phyloP scores from a whole-genome alignment of 2,113 vertebrate species.

The Marmota monax region DNA sequence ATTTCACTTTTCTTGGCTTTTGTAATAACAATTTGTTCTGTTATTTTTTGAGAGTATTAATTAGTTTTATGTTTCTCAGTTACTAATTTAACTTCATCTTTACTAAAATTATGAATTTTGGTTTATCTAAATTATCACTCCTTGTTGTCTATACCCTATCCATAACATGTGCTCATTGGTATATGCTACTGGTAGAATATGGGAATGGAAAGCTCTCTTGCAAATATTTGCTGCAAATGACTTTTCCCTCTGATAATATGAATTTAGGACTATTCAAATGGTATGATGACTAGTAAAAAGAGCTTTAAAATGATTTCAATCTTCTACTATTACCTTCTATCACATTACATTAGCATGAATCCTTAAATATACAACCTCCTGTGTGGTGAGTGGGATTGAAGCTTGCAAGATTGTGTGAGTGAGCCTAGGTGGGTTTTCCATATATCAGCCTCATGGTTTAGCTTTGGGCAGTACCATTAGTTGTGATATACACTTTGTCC shows the following conservation, averaged over 20 bases:
- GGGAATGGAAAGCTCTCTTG: not conserved
- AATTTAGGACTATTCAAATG: not conserved
- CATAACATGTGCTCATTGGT: not conserved
- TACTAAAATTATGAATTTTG: not conserved
- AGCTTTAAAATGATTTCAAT: not conserved
- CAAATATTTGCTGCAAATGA: not conserved
- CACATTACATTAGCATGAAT: not conserved
- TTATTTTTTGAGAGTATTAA: not conserved
- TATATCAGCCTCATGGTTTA: not conserved
- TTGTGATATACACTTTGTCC: not conserved
- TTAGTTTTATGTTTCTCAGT: not conserved
- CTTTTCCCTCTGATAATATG: not conserved
- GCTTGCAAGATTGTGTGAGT: not conserved
- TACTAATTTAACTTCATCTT: not conserved
- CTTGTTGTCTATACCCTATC: too few relatives aligned
- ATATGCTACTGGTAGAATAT: not conserved
- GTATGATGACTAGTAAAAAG: not conserved
- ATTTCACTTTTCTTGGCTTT: not conserved
- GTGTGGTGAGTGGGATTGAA: not conserved
- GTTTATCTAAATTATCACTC: not conserved
- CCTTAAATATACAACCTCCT: not conserved
- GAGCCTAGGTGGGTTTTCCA: not conserved
- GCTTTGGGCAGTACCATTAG: not conserved
- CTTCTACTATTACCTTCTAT: not conserved
- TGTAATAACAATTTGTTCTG: not conserved